A percentile compares a stretch with the other conserved stretches of the same genome.
These are phyloP conservation scores for Corythaixoides concolor DNA, from an alignment of 2,113 vertebrate genomes.

Conservation along the genomic window DNA sequence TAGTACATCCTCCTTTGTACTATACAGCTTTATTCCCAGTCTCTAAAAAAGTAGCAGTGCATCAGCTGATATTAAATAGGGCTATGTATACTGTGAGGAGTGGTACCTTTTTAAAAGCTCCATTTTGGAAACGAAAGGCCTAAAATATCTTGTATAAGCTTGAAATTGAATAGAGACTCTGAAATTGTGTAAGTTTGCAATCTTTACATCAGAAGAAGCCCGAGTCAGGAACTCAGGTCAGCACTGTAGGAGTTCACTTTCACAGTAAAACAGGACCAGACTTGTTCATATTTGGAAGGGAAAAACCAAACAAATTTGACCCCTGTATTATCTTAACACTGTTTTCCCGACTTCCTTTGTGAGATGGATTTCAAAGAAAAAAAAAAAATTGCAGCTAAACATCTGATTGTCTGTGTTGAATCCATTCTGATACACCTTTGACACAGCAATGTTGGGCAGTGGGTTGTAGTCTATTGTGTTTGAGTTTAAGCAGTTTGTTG, in stretches of 20 bases:
- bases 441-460: fast-evolving
- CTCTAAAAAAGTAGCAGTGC: neutral
- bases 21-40: neutral
- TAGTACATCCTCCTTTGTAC: neutral
- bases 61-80: neutral
- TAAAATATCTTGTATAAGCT: neutral
- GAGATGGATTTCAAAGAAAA: neutral
- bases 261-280: neutral
- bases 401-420: neutral
- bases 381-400: neutral
- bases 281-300: neutral
- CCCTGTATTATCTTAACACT: neutral
- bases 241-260: fast-evolving
- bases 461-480: neutral
- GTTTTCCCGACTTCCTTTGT: neutral
- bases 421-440: neutral
- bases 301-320: fast-evolving
- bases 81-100: neutral
- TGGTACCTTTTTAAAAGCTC: neutral
- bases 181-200: neutral
- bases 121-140: neutral
- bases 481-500: neutral
- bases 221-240: neutral
- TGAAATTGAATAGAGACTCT: neutral
- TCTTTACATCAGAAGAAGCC: neutral